phyloP scores from a whole-genome alignment of 1,140 invertebrate genomes.

The Drosophila tropicalis region DNA sequence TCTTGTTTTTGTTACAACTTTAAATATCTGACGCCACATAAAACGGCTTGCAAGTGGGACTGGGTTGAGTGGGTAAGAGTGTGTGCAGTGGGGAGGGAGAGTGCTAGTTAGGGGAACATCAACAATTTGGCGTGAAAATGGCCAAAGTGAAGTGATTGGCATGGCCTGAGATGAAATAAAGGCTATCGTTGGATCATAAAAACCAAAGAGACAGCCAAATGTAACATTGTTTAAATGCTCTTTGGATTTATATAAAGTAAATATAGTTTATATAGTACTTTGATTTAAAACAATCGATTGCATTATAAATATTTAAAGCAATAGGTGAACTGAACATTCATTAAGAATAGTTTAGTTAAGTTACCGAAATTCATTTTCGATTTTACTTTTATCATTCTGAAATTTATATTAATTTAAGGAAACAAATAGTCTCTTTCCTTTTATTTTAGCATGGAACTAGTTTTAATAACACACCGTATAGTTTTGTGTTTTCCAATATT shows the following conservation, averaged over 20 bases:
- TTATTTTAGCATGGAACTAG: no score
- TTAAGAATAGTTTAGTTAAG: no score
- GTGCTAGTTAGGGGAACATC: conserved; percentile 2
- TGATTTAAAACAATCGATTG: no score
- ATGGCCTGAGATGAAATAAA: neutral
- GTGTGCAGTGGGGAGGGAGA: neutral
- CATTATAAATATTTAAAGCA: no score
- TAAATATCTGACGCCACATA: conserved; percentile 70
- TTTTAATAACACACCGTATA: no score
- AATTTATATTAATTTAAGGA: no score
- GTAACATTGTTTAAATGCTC: neutral
- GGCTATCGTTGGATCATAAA: neutral
- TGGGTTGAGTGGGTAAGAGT: neutral
- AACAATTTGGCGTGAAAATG: conserved; percentile 61
- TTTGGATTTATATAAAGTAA: neutral
- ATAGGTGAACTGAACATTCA: no score
- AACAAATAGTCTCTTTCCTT: no score
- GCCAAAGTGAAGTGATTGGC: conserved; percentile 13
- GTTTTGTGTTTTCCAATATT: no score
- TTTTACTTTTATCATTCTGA: no score
- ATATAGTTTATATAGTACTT: no score
- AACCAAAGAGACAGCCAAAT: neutral
- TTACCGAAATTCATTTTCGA: no score
- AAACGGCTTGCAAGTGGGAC: conserved; percentile 26
- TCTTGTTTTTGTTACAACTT: conserved; percentile 50